Evolutionary conservation across 2,113 vertebrate species (phyloP).

Genomic region (Opisthocomus hoazin): DNA sequence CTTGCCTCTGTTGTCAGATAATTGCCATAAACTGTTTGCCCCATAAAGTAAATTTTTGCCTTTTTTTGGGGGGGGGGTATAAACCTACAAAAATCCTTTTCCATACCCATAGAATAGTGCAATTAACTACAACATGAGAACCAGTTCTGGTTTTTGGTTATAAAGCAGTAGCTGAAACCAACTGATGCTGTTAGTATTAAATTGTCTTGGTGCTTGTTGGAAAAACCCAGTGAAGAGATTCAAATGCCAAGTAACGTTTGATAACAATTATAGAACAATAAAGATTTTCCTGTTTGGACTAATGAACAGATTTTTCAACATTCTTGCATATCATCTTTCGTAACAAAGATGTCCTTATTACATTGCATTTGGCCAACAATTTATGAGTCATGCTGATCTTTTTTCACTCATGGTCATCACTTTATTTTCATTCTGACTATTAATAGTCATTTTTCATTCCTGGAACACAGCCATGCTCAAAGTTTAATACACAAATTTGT

Average conservation of each 20-base stretch:
- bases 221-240: not conserved
- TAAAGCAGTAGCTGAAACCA: not conserved
- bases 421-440: not conserved
- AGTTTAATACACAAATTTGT: not conserved
- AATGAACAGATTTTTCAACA: not conserved
- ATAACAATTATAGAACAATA: not conserved
- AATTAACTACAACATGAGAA: not conserved
- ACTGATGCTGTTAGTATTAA: not conserved
- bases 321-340: not conserved
- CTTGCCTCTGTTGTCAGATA: not conserved
- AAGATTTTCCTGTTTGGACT: not conserved
- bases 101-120: not conserved
- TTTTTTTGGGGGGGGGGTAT: not conserved
- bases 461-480: not conserved
- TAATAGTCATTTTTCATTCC: not conserved
- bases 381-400: not conserved
- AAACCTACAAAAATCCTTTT: not conserved
- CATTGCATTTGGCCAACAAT: not conserved
- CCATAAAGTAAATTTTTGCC: not conserved
- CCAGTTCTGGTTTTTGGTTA: not conserved
- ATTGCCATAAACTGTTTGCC: not conserved
- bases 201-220: not conserved
- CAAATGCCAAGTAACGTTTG: not conserved
- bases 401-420: not conserved
- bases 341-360: not conserved